phyloP scores from a whole-genome alignment of 37 sponge, comb jelly and placozoan genomes.

The Crambe crambe region DNA sequence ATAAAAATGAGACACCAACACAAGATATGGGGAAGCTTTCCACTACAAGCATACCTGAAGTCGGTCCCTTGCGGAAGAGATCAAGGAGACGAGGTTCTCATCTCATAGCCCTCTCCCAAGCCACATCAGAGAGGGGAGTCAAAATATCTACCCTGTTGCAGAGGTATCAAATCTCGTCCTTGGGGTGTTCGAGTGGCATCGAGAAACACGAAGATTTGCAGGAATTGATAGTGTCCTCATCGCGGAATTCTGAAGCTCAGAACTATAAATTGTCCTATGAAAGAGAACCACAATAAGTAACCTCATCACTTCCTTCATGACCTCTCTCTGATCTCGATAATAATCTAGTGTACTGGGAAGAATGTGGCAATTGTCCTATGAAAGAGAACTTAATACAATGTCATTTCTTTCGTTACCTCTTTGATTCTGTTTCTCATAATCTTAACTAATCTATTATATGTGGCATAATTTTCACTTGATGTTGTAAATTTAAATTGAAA shows the following conservation, averaged over 20 bases:
- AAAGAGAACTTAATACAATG: too few relatives aligned
- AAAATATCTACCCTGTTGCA: background rate
- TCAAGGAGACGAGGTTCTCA: background rate
- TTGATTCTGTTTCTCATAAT: too few relatives aligned
- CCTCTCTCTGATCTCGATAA: too few relatives aligned
- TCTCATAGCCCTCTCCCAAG: background rate
- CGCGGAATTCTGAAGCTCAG: constrained; percentile 29
- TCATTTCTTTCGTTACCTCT: too few relatives aligned
- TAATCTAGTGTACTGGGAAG: too few relatives aligned
- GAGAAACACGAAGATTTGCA: background rate
- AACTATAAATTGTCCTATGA: constrained; percentile 40
- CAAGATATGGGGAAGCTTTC: too few relatives aligned
- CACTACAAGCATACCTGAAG: background rate
- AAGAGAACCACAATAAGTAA: constrained; percentile 25
- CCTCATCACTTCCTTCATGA: background rate
- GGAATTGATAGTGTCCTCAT: background rate
- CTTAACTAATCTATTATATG: too few relatives aligned
- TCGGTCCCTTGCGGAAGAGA: background rate
- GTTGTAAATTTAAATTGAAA: too few relatives aligned
- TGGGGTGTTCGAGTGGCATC: background rate
- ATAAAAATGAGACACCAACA: too few relatives aligned
- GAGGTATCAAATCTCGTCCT: constrained; percentile 16
- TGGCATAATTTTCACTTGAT: too few relatives aligned
- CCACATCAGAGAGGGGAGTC: background rate
- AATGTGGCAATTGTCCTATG: too few relatives aligned